These are phyloP conservation scores for Rhea pennata DNA, from an alignment of 2,113 vertebrate genomes.

Conservation along the genomic window DNA sequence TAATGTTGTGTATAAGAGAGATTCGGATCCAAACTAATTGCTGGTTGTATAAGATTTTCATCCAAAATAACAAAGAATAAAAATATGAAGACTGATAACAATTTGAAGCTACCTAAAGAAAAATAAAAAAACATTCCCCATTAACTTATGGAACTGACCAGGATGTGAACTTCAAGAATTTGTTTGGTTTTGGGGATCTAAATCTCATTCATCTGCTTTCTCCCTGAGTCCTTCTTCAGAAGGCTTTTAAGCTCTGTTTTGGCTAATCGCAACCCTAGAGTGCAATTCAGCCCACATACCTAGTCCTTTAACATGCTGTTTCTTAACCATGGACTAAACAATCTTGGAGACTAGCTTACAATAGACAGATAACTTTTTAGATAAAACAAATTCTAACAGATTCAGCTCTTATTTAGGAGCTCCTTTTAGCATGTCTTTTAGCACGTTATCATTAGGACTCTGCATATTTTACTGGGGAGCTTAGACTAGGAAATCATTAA, in stretches of 20 bases:
- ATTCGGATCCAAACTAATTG: neutral
- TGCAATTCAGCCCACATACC: neutral
- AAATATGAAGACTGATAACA: neutral
- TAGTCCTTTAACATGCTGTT: neutral
- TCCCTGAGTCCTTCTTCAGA: neutral
- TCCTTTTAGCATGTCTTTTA: neutral
- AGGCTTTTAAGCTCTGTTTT: neutral
- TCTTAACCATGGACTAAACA: neutral
- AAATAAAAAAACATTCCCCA: neutral
- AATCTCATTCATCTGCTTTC: neutral
- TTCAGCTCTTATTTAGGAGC: neutral
- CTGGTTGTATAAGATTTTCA: neutral
- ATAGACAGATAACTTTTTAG: neutral
- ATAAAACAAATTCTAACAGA: neutral
- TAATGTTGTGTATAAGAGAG: neutral
- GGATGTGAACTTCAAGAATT: neutral
- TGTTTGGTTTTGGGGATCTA: neutral
- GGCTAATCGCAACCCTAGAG: neutral
- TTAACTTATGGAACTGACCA: neutral
- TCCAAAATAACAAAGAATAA: fast-evolving
- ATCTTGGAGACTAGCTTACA: neutral
- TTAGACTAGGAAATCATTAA: neutral
- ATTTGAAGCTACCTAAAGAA: neutral
- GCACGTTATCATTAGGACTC: neutral
- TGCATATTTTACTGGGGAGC: neutral